Conservation (phyloP, 2,797 vertebrate genomes). For the Triplophysa yarkandensis region DNA sequence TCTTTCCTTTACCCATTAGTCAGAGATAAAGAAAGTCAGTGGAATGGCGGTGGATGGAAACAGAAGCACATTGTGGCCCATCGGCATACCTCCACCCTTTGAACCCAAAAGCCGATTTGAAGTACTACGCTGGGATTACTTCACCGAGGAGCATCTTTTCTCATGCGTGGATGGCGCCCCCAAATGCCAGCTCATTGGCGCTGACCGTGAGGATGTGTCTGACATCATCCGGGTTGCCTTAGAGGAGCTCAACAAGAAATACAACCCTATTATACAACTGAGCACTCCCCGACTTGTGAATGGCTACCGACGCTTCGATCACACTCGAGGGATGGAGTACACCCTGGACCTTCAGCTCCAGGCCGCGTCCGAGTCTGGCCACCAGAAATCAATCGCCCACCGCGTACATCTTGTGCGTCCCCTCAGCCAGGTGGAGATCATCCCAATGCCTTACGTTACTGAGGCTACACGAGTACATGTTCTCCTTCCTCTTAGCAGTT, state of each 20-base stretch:
- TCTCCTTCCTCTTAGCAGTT: slow-evolving; percentile 84
- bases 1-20: slow-evolving; percentile 67
- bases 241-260: slow-evolving; percentile 90
- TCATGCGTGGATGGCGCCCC: slow-evolving; percentile 88
- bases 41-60: slow-evolving; percentile 87
- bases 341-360: slow-evolving; percentile 90
- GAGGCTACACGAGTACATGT: slow-evolving; percentile 92
- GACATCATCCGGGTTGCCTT: slow-evolving; percentile 86
- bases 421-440: slow-evolving; percentile 91
- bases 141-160: slow-evolving; percentile 91
- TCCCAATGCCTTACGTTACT: slow-evolving; percentile 97
- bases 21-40: slow-evolving; percentile 93
- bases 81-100: slow-evolving; percentile 89
- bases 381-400: slow-evolving; percentile 81
- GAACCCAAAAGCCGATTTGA: slow-evolving; percentile 91
- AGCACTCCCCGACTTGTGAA: slow-evolving; percentile 91
- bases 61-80: slow-evolving; percentile 82
- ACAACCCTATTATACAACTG: slow-evolving; percentile 83
- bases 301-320: slow-evolving; percentile 94
- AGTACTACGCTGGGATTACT: slow-evolving; percentile 95
- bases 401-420: slow-evolving; percentile 93
- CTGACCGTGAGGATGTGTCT: slow-evolving; percentile 81
- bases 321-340: slow-evolving; percentile 95
- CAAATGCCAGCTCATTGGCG: slow-evolving; percentile 86
- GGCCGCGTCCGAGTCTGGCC: slow-evolving; percentile 87